Evolutionary conservation across 2,888 invertebrate species (phyloP).

Genomic region (Diaprepes abbreviatus): DNA sequence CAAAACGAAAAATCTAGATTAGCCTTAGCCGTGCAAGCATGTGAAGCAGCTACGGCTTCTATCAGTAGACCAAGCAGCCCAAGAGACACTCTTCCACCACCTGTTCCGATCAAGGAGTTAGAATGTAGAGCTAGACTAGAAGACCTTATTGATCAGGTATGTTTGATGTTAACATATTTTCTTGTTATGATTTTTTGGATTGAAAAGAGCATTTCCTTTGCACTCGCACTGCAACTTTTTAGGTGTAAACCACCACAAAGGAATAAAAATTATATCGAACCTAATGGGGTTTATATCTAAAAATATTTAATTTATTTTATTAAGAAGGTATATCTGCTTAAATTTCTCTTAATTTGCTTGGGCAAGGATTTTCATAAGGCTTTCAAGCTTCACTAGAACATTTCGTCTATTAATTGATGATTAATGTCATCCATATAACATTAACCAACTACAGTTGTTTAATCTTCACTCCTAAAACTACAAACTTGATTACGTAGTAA

Average conservation of each 20-base stretch:
- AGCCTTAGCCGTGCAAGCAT: conserved; percentile 90
- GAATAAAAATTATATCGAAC: too few species aligned
- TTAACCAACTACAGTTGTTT: too few species aligned
- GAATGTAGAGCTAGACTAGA: conserved; percentile 88
- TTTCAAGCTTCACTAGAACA: too few species aligned
- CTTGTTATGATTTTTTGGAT: conserved; percentile 35
- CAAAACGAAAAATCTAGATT: conserved; percentile 89
- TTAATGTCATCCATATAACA: too few species aligned
- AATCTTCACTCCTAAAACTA: too few species aligned
- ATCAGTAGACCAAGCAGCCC: conserved; percentile 93
- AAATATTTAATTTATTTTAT: too few species aligned
- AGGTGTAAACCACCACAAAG: too few species aligned
- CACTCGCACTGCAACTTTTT: not conserved
- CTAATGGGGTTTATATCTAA: too few species aligned
- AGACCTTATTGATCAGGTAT: conserved; percentile 93
- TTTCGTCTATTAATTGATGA: too few species aligned
- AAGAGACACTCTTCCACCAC: conserved; percentile 86
- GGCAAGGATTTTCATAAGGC: too few species aligned
- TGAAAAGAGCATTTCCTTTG: not conserved
- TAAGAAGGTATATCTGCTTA: not conserved
- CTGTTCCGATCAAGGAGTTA: conserved; percentile 87
- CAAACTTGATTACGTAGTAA: too few species aligned
- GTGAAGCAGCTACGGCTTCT: conserved; percentile 92
- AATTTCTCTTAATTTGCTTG: too few species aligned
- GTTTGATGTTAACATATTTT: conserved; percentile 34